Percentiles rank a stretch among this genome's conserved stretches.
These are phyloP conservation scores for Synanceia verrucosa DNA, from an alignment of 2,797 vertebrate species.

Conservation along the genomic window DNA sequence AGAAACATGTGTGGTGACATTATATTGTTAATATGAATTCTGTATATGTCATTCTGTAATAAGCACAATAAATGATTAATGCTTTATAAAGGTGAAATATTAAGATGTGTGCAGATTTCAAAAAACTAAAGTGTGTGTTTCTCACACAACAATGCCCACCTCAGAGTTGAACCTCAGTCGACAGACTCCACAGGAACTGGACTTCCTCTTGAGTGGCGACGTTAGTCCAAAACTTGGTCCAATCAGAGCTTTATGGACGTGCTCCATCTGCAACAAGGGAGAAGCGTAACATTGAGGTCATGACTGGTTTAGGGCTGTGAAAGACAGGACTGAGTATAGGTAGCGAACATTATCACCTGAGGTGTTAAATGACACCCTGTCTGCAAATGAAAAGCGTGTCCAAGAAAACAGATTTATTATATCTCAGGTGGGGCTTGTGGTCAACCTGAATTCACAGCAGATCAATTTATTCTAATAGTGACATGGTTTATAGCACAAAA, in stretches of 20 bases:
- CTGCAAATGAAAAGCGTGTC: not conserved
- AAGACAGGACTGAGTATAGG: constrained; percentile 2
- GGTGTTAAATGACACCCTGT: constrained; percentile 10
- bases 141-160: constrained; percentile 72
- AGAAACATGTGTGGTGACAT: not conserved
- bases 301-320: not conserved
- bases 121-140: constrained; percentile 24
- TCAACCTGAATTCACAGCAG: not conserved
- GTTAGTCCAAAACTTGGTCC: constrained; percentile 87
- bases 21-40: not conserved
- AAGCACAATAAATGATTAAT: not conserved
- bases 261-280: constrained; percentile 87
- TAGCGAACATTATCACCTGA: constrained; percentile 16
- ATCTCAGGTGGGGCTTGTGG: constrained; percentile 12
- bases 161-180: constrained; percentile 93
- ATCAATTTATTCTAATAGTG: not conserved
- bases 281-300: not conserved
- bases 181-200: constrained; percentile 90
- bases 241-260: constrained; percentile 90
- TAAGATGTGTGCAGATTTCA: constrained; percentile 13
- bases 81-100: constrained; percentile 4
- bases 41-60: not conserved
- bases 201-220: constrained; percentile 89
- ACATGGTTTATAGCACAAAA: constrained; percentile 2
- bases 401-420: constrained; percentile 1